Evolutionary conservation across 1,140 invertebrate genomes (phyloP), one percentile per base, ranked within the genome.

Genomic region (Bombus fervidus): DNA sequence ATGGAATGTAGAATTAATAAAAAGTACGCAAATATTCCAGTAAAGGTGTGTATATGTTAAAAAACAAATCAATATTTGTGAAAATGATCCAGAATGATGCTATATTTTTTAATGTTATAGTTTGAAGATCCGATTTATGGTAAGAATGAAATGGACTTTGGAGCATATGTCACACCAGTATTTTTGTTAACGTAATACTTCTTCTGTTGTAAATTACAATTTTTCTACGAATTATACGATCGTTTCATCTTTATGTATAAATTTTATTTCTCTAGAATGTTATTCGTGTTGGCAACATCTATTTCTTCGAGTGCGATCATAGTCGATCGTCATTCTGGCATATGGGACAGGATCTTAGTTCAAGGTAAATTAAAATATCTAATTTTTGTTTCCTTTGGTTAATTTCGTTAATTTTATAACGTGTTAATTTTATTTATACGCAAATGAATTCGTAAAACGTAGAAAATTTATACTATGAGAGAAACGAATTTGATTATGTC

Each of bases 241-340:
- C 25, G 10, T 9, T 37, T n/a, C 4, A 76, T 6, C n/a, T 5
- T 31, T 41, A 18, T 22, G 18, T 62, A 76, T 9, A 41, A 39
- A 37, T 71, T 71, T n/a, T 53, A 25, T 53, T 34, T 41, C 12
- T 94, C 43, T 91, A 98, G 97, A 22, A 96, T 98, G 83, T 96
- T 97, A 13, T 98, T 97, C 94, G 97, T 98, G 94, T 95, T 98
- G 94, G 96, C 98, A 0, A 97, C 97, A 1, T 96, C 97, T 28
- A 96, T 98, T 83, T 98, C 97, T 3, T 97, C 98, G 0, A 96
- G 97, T 3, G 96, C 97, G 13, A 97, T 98, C 92, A 97, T 99
- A 59, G 95, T 97, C 1, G 98, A 99, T 92, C 96, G 97, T 57
- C 95, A 96, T 89, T 97, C 98, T 91, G 98, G 98, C 57, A 96